Conservation (phyloP, 1,140 invertebrate species). For the Nebria ingens region DNA sequence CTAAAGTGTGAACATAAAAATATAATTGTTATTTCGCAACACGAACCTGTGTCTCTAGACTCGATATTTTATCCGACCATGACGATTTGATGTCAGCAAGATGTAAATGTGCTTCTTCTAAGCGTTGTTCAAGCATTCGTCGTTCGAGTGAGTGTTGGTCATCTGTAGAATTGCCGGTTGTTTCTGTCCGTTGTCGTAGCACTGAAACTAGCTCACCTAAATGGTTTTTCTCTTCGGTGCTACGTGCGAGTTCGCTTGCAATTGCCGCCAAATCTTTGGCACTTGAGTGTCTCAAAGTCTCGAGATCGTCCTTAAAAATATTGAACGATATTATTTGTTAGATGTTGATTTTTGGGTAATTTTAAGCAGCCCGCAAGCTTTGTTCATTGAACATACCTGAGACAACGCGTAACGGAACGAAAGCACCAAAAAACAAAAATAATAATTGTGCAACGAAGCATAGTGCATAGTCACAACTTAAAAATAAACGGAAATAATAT, state of each 20-base stretch:
- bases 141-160: slow-evolving; percentile 43
- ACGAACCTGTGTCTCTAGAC: slow-evolving; percentile 69
- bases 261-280: slow-evolving; percentile 48
- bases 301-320: slow-evolving; percentile 52
- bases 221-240: slow-evolving; percentile 51
- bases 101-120: slow-evolving; percentile 75
- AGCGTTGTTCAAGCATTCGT: slow-evolving; percentile 57
- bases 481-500: too few species aligned
- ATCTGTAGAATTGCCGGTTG: slow-evolving; percentile 39
- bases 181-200: slow-evolving; percentile 45
- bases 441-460: too few species aligned
- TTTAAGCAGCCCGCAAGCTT: too few species aligned
- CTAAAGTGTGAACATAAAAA: slow-evolving; percentile 16
- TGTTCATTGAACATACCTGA: too few species aligned
- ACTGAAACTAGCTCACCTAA: slow-evolving; percentile 54
- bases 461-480: too few species aligned
- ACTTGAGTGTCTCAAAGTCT: slow-evolving; percentile 50
- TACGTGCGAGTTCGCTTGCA: slow-evolving; percentile 45
- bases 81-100: slow-evolving; percentile 79
- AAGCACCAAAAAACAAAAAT: too few species aligned
- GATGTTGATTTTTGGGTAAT: too few species aligned
- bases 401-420: too few species aligned
- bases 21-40: slow-evolving; percentile 10
- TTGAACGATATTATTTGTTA: background rate
- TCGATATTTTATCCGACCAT: slow-evolving; percentile 80